Evolutionary conservation across 2,113 vertebrate genomes (phyloP).

Genomic region (Hoplias malabaricus): DNA sequence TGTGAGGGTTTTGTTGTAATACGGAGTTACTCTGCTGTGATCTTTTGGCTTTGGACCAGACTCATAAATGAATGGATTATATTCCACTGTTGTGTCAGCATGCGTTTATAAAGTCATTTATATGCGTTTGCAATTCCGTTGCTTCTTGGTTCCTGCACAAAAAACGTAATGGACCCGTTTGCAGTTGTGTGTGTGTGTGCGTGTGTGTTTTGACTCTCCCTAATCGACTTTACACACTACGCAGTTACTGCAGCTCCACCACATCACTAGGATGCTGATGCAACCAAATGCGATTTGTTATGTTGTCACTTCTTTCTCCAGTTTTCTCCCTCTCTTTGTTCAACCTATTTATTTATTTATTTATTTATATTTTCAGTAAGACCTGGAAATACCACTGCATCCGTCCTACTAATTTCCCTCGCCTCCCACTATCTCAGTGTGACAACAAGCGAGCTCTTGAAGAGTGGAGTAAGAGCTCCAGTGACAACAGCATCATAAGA

Average conservation of each 20-base stretch:
- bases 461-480: slow-evolving; percentile 45
- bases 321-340: background rate
- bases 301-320: slow-evolving; percentile 28
- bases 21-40: background rate
- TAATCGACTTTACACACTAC: background rate
- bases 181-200: background rate
- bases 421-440: slow-evolving; percentile 7
- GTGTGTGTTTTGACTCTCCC: background rate
- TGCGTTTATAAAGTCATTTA: slow-evolving; percentile 26
- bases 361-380: slow-evolving; percentile 1
- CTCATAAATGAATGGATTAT: slow-evolving; percentile 1
- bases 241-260: background rate
- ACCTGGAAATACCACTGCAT: slow-evolving; percentile 24
- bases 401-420: slow-evolving; percentile 21
- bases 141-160: background rate
- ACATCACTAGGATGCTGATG: slow-evolving; percentile 39
- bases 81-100: background rate
- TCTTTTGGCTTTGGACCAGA: background rate
- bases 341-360: background rate
- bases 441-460: slow-evolving; percentile 8
- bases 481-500: slow-evolving; percentile 48
- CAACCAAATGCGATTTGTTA: slow-evolving; percentile 25
- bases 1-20: slow-evolving; percentile 5
- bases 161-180: slow-evolving; percentile 8
- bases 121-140: slow-evolving; percentile 16